phyloP scores from a whole-genome alignment of 2,113 vertebrate genomes.

The Aplodontia rufa region DNA sequence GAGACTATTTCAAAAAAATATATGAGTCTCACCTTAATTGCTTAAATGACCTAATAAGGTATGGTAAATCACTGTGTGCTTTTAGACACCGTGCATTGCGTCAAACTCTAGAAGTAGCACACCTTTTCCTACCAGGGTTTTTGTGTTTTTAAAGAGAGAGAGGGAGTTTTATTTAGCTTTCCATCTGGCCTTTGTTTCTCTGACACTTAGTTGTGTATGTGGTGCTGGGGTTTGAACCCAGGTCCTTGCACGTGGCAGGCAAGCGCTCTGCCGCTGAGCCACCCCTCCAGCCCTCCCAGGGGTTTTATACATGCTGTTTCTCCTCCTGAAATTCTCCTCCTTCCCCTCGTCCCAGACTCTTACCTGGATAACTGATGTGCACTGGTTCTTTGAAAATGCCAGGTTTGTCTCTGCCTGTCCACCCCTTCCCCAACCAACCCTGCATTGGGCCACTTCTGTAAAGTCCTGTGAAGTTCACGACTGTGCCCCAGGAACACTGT shows the following conservation, averaged over 20 bases:
- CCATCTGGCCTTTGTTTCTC: no score
- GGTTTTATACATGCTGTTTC: not conserved
- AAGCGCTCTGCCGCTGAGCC: no score
- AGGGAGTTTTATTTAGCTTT: no score
- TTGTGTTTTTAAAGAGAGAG: no score
- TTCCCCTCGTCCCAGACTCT: not conserved
- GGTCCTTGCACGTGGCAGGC: no score
- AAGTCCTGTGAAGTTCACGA: not conserved
- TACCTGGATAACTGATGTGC: not conserved
- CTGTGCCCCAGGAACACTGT: not conserved
- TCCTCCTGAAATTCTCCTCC: not conserved
- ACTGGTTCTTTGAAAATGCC: not conserved
- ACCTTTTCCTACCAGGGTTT: not conserved
- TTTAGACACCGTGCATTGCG: not conserved
- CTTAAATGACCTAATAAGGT: not conserved
- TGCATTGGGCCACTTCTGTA: not conserved
- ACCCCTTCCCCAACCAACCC: rapidly evolving
- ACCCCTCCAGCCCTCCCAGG: no score
- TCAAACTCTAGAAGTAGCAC: not conserved
- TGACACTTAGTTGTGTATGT: no score
- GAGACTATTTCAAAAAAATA: not conserved
- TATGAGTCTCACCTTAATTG: not conserved
- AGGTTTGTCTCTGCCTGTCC: not conserved
- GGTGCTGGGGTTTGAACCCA: no score
- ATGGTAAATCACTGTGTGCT: not conserved